Percentiles rank a stretch among this genome's conserved stretches.
Evolutionary conservation across 1,140 invertebrate genomes (phyloP).

Genomic region (Brachionus calyciflorus): DNA sequence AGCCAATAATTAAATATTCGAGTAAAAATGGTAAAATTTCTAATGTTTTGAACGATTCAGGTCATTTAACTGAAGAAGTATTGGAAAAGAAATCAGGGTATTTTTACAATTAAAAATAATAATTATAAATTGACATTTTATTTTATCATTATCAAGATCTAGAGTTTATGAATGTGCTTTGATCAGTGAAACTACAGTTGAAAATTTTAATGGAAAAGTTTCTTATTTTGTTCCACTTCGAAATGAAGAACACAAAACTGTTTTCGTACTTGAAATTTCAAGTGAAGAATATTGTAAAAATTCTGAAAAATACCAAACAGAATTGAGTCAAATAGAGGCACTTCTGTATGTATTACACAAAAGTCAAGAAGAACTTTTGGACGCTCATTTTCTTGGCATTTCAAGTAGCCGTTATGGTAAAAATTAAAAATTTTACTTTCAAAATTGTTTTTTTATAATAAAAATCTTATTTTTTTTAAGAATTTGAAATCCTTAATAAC

Average conservation of each 20-base stretch:
- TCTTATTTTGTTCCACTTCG: constrained; percentile 33
- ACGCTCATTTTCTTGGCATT: constrained; percentile 21
- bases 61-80: constrained; percentile 8
- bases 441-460: background rate
- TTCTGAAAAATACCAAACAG: background rate
- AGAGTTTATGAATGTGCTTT: constrained; percentile 21
- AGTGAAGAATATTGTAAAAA: constrained; percentile 40
- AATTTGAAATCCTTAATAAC: background rate
- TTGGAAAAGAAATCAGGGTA: constrained; percentile 7
- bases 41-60: constrained; percentile 2
- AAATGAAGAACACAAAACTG: constrained; percentile 32
- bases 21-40: background rate
- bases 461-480: background rate
- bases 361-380: constrained; percentile 31
- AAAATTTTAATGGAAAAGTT: constrained; percentile 22
- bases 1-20: constrained; percentile 4
- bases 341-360: constrained; percentile 22
- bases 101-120: background rate
- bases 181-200: constrained; percentile 6
- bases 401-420: constrained; percentile 15
- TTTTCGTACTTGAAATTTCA: constrained; percentile 14
- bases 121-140: background rate
- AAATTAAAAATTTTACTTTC: background rate
- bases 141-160: background rate
- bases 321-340: background rate